These are phyloP conservation scores for Serrognathus titanus DNA, from an alignment of 2,888 invertebrate genomes.

Conservation along the genomic window DNA sequence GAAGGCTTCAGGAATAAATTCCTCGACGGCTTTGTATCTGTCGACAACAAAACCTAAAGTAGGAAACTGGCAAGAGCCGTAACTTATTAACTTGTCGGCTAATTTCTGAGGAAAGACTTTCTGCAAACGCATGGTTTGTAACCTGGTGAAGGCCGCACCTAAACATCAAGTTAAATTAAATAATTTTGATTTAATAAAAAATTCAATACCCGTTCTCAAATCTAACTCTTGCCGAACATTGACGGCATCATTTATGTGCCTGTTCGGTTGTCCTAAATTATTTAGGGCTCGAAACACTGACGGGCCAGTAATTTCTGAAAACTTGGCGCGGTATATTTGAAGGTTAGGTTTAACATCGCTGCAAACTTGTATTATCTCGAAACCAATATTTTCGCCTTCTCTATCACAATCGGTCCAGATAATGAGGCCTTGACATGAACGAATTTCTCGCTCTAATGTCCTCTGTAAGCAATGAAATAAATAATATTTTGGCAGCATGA, in stretches of 20 bases:
- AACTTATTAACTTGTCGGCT: constrained; percentile 83
- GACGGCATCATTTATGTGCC: constrained; percentile 85
- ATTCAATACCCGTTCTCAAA: constrained; percentile 74
- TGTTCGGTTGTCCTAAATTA: constrained; percentile 76
- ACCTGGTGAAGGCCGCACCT: constrained; percentile 97
- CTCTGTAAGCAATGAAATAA: constrained; percentile 50
- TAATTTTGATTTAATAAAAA: not conserved
- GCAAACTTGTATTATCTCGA: constrained; percentile 92
- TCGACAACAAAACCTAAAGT: constrained; percentile 99
- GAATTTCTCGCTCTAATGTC: constrained; percentile 67
- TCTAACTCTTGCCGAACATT: constrained; percentile 89
- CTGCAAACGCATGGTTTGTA: constrained; percentile 89
- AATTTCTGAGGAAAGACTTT: constrained; percentile 73
- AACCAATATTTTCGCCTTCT: constrained; percentile 99
- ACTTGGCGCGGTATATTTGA: constrained; percentile 76
- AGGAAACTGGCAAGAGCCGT: constrained; percentile 99
- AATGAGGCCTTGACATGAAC: constrained; percentile 70
- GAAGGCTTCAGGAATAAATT: constrained; percentile 88
- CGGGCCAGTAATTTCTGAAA: constrained; percentile 92
- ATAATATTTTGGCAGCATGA: not conserved
- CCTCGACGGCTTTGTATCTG: constrained; percentile 86
- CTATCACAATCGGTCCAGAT: constrained; percentile 99
- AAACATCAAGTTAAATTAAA: constrained; percentile 11
- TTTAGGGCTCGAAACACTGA: constrained; percentile 79
- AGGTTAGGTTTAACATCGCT: constrained; percentile 71